A percentile compares a stretch with the other conserved stretches of the same genome.
phyloP scores from a whole-genome alignment of 2,888 invertebrate genomes.

The Caenorhabditis sp. region DNA sequence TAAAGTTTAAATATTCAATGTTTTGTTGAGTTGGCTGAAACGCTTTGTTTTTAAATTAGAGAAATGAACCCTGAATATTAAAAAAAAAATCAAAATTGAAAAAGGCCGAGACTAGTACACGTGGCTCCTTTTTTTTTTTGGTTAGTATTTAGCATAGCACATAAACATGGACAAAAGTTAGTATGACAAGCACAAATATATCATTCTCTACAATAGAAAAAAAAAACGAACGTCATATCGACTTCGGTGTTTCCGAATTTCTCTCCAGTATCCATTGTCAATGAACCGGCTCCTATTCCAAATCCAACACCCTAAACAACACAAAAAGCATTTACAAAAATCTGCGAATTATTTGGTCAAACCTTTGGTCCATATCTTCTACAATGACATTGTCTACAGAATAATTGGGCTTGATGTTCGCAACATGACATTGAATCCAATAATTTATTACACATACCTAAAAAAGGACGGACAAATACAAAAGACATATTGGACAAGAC shows the following conservation, averaged over 20 bases:
- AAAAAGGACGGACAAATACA: neutral
- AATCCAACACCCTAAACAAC: constrained; percentile 86
- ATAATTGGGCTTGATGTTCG: constrained; percentile 90
- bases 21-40: no score
- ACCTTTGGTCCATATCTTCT: constrained; percentile 84
- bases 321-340: neutral
- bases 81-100: no score
- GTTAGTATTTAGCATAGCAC: neutral
- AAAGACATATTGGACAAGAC: constrained; percentile 11
- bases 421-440: constrained; percentile 94
- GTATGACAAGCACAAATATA: constrained; percentile 10
- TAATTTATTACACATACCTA: constrained; percentile 87
- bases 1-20: no score
- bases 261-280: constrained; percentile 93
- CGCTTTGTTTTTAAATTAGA: no score
- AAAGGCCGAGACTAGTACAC: no score
- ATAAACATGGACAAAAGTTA: constrained; percentile 5
- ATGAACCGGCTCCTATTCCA: constrained; percentile 94
- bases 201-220: neutral
- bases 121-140: neutral
- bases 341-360: neutral
- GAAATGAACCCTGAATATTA: no score
- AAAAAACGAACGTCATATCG: constrained; percentile 69
- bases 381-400: constrained; percentile 93
- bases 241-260: constrained; percentile 78